Evolutionary conservation across 2,797 vertebrate genomes (phyloP).

Genomic region (Eulemur mongoz): DNA sequence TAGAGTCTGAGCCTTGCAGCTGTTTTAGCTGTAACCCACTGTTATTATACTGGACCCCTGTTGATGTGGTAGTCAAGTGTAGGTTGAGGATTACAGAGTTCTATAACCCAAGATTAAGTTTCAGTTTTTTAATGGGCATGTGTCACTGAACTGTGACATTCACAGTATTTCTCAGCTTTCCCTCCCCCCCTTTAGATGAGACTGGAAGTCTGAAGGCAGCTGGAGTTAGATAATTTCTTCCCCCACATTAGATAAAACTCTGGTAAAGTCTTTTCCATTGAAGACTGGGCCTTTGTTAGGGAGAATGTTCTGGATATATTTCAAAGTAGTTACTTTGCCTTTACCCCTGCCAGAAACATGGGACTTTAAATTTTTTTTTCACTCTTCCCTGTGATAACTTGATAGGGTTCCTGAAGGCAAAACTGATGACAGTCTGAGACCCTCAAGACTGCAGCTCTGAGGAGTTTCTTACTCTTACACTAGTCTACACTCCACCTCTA

Average conservation of each 20-base stretch:
- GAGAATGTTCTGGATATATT: not conserved
- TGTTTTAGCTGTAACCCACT: not conserved
- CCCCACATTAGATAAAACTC: not conserved
- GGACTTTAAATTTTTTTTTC: not conserved
- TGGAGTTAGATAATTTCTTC: not conserved
- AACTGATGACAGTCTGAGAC: not conserved
- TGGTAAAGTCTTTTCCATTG: not conserved
- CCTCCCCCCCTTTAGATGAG: not conserved
- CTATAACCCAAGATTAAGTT: not conserved
- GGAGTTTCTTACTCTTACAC: not conserved
- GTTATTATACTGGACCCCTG: not conserved
- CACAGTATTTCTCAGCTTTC: not conserved
- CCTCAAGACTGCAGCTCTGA: not conserved
- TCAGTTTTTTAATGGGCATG: not conserved
- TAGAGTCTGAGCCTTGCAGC: not conserved
- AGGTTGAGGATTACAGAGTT: not conserved
- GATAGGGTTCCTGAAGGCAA: not conserved
- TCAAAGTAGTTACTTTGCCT: not conserved
- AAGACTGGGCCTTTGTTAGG: not conserved
- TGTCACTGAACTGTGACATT: not conserved
- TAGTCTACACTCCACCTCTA: not conserved
- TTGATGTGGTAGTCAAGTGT: not conserved
- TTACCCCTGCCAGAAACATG: not conserved
- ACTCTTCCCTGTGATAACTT: not conserved
- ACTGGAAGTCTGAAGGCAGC: not conserved